Conservation (phyloP, 2,888 invertebrate genomes). For the Cephus spinipes region DNA sequence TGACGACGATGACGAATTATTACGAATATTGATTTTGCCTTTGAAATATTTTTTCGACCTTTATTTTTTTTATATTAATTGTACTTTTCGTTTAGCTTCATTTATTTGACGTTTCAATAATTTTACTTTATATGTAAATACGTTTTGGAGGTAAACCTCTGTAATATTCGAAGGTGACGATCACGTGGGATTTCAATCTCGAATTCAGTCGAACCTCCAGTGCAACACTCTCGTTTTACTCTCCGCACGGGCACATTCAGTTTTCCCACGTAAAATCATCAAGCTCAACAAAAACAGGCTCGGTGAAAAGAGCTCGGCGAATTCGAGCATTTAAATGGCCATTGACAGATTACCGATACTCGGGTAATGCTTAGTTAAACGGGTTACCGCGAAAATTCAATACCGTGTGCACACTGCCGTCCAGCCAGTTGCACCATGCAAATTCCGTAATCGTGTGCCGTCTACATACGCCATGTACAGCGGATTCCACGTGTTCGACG, state of each 20-base stretch:
- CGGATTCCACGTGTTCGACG: neutral
- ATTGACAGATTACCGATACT: conserved; percentile 52
- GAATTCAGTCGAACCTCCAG: neutral
- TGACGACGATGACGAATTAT: neutral
- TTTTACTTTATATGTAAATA: neutral
- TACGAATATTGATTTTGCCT: neutral
- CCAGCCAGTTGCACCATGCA: neutral
- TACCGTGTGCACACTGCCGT: conserved; percentile 22
- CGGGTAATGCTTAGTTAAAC: conserved; percentile 50
- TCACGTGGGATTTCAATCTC: neutral
- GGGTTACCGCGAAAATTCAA: conserved; percentile 51
- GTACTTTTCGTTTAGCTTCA: neutral
- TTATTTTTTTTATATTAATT: neutral
- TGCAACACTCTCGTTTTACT: neutral
- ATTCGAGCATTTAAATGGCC: conserved; percentile 46
- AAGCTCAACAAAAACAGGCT: conserved; percentile 28
- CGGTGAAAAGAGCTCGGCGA: conserved; percentile 39
- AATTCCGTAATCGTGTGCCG: neutral
- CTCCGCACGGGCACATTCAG: neutral
- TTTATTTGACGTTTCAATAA: neutral
- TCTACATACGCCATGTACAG: neutral
- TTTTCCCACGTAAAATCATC: neutral
- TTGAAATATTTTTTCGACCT: neutral
- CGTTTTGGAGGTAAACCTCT: neutral
- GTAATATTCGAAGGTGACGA: neutral